Percentiles rank a stretch among this genome's conserved stretches.
These are phyloP conservation scores for Pseudomyrmex gracilis DNA, from an alignment of 1,140 invertebrate species.

Conservation along the genomic window DNA sequence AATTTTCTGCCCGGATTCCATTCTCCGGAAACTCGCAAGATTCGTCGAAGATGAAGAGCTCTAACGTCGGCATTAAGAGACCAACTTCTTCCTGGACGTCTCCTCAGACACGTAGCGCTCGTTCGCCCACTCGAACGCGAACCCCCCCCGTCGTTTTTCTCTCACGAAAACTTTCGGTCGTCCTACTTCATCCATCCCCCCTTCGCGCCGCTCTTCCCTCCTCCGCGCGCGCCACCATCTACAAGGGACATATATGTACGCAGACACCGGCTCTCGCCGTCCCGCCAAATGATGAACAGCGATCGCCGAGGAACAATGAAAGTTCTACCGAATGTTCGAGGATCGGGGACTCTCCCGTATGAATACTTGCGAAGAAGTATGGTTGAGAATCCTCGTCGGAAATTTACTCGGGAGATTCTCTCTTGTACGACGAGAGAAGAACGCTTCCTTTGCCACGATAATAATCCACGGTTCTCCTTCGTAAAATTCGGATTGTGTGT, in stretches of 20 bases:
- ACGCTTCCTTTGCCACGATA: slow-evolving; percentile 25
- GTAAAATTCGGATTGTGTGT: slow-evolving; percentile 31
- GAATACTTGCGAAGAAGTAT: slow-evolving; percentile 42
- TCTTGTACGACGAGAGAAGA: neutral
- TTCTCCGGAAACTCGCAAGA: slow-evolving; percentile 12
- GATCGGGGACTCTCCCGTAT: slow-evolving; percentile 36
- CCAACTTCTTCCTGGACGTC: slow-evolving; percentile 66
- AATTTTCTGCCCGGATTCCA: slow-evolving; percentile 21
- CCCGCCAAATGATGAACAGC: slow-evolving; percentile 62
- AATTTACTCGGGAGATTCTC: slow-evolving; percentile 50
- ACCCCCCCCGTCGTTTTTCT: slow-evolving; percentile 58
- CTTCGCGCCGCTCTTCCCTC: neutral
- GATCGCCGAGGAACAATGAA: slow-evolving; percentile 63
- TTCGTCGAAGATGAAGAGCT: slow-evolving; percentile 69
- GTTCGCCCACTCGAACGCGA: slow-evolving; percentile 29
- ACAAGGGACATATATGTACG: slow-evolving; percentile 29
- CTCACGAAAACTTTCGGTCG: slow-evolving; percentile 57
- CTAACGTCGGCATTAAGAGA: slow-evolving; percentile 67
- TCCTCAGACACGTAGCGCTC: slow-evolving; percentile 64
- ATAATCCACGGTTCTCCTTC: slow-evolving; percentile 22
- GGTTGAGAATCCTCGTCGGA: slow-evolving; percentile 23
- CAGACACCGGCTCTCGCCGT: slow-evolving; percentile 9
- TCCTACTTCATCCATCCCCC: slow-evolving; percentile 17
- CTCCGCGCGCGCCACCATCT: neutral
- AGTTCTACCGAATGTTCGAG: slow-evolving; percentile 69